These are phyloP conservation scores for Platysternon megacephalum DNA, from an alignment of 2,113 vertebrate species.

Conservation along the genomic window DNA sequence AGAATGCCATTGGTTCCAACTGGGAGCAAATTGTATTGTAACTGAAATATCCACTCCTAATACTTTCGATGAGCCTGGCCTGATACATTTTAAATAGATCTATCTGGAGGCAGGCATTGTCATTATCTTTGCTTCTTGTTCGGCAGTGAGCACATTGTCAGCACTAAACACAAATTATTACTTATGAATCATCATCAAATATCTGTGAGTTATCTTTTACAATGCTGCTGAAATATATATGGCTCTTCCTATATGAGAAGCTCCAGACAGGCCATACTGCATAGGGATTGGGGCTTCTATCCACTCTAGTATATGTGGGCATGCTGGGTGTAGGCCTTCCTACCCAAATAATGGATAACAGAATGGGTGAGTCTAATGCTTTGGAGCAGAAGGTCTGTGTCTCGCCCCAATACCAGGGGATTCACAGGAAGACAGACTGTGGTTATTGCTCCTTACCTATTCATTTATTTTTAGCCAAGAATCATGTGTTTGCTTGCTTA, in stretches of 20 bases:
- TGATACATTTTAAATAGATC: not conserved
- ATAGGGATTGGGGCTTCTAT: not conserved
- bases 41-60: not conserved
- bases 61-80: not conserved
- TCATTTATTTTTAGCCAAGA: not conserved
- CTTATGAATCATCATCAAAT: constrained; percentile 9
- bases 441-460: not conserved
- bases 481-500: not conserved
- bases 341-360: not conserved
- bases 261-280: not conserved
- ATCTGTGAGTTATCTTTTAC: not conserved
- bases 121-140: not conserved
- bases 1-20: constrained; percentile 12
- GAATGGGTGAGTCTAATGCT: not conserved
- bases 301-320: not conserved
- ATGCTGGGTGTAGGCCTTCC: not conserved
- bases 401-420: not conserved
- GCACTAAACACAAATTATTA: not conserved
- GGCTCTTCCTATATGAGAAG: not conserved
- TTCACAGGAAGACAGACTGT: not conserved
- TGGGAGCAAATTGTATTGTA: not conserved
- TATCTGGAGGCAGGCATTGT: not conserved
- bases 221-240: not conserved
- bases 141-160: not conserved
- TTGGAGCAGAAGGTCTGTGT: not conserved